These are phyloP conservation scores for Drosophila borealis DNA, from an alignment of 2,888 invertebrate species.

Conservation along the genomic window DNA sequence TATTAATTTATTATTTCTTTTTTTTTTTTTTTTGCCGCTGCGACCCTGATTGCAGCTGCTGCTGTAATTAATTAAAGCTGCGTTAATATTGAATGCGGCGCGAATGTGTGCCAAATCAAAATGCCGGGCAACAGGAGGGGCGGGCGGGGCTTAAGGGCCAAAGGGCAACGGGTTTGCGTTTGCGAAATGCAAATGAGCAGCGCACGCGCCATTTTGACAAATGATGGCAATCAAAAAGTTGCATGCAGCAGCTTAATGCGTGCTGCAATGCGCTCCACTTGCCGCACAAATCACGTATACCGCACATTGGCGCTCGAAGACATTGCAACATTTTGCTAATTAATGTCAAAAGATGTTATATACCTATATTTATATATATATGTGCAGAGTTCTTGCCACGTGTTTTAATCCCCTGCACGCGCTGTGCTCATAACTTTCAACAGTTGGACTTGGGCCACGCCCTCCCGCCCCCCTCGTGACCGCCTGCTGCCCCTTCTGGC, in stretches of 20 bases:
- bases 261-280: slow-evolving; percentile 30
- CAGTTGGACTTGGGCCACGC: slow-evolving; percentile 13
- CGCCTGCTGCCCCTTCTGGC: not conserved
- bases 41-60: slow-evolving; percentile 35
- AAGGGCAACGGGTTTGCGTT: not conserved
- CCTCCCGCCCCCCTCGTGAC: not conserved
- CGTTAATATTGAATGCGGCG: slow-evolving; percentile 32
- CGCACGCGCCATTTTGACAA: slow-evolving; percentile 69
- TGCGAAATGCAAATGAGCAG: slow-evolving; percentile 48
- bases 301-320: slow-evolving; percentile 38
- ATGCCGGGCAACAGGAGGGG: slow-evolving; percentile 12
- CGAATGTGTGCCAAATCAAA: slow-evolving; percentile 36
- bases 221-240: slow-evolving; percentile 66
- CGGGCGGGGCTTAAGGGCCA: not conserved
- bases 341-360: slow-evolving; percentile 61
- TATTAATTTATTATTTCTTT: slow-evolving; percentile 48
- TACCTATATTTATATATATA: slow-evolving; percentile 33
- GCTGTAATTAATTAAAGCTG: slow-evolving; percentile 56
- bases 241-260: slow-evolving; percentile 39
- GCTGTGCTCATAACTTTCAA: slow-evolving; percentile 60
- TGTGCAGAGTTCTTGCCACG: slow-evolving; percentile 43
- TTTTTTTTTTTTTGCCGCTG: slow-evolving; percentile 42
- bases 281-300: slow-evolving; percentile 64
- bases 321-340: slow-evolving; percentile 64
- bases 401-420: slow-evolving; percentile 67